These are phyloP conservation scores for Pogona vitticeps DNA, from an alignment of 2,113 vertebrate species.

Conservation along the genomic window DNA sequence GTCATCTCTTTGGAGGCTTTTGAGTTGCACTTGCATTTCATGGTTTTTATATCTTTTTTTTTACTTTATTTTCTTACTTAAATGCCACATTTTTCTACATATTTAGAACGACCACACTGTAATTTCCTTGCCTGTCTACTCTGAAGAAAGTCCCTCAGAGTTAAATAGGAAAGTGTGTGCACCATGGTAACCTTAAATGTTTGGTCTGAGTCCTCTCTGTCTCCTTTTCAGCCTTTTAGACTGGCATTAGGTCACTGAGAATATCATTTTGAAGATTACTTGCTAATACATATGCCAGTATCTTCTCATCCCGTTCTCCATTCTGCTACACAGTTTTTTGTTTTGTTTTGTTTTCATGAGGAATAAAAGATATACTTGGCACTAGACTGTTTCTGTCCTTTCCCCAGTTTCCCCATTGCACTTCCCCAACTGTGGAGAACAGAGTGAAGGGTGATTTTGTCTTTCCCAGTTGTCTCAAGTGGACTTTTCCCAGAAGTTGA, in stretches of 20 bases:
- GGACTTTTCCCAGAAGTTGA: too few relatives aligned
- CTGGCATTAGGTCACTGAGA: background rate
- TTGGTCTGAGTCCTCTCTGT: too few relatives aligned
- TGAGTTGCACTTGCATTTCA: too few relatives aligned
- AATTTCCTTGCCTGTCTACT: background rate
- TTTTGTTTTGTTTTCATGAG: background rate
- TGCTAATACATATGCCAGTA: background rate
- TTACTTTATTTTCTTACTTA: too few relatives aligned
- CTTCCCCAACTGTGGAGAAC: background rate
- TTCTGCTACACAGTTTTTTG: background rate
- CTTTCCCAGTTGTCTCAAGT: background rate
- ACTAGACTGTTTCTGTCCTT: background rate
- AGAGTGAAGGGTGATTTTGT: background rate
- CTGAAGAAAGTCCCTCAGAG: background rate
- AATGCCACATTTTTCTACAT: background rate
- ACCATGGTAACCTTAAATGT: background rate
- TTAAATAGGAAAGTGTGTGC: background rate
- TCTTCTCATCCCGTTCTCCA: background rate
- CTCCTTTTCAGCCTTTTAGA: background rate
- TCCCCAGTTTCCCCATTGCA: background rate
- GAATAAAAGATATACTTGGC: constrained; percentile 16
- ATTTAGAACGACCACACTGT: background rate
- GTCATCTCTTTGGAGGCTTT: too few relatives aligned
- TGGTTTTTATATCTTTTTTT: too few relatives aligned
- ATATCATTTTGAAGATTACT: background rate